Evolutionary conservation across 2,113 vertebrate species (phyloP).

Genomic region (Myanophis thanlyinensis): DNA sequence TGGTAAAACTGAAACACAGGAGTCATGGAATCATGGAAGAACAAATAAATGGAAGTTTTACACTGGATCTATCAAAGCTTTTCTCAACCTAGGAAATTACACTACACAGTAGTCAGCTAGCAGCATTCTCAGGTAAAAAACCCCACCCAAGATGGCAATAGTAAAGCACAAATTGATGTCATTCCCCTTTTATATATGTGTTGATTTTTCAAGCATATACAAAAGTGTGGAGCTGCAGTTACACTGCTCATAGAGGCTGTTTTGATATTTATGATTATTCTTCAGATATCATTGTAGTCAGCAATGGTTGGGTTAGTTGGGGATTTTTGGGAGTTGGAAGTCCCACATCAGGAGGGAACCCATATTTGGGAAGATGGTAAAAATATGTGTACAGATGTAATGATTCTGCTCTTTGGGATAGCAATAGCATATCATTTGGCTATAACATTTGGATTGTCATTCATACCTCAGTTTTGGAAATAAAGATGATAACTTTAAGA

Average conservation of each 20-base stretch:
- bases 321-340: neutral
- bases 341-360: too few species aligned
- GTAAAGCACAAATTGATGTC: neutral
- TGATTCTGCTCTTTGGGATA: too few species aligned
- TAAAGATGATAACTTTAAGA: too few species aligned
- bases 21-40: neutral
- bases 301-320: neutral
- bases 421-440: too few species aligned
- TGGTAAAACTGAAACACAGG: neutral
- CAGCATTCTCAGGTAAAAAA: neutral
- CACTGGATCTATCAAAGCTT: neutral
- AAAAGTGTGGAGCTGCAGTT: neutral
- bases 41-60: neutral
- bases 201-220: neutral
- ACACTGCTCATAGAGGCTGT: neutral
- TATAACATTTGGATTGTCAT: too few species aligned
- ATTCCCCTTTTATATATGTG: neutral
- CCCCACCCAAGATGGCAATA: neutral
- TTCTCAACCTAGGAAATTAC: neutral
- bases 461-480: too few species aligned
- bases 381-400: too few species aligned
- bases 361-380: too few species aligned
- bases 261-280: neutral
- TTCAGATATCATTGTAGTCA: neutral
- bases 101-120: neutral